Evolutionary conservation across 1,140 invertebrate species (phyloP), one percentile per base, ranked within the genome.

Genomic region (Saxidomus purpurata): DNA sequence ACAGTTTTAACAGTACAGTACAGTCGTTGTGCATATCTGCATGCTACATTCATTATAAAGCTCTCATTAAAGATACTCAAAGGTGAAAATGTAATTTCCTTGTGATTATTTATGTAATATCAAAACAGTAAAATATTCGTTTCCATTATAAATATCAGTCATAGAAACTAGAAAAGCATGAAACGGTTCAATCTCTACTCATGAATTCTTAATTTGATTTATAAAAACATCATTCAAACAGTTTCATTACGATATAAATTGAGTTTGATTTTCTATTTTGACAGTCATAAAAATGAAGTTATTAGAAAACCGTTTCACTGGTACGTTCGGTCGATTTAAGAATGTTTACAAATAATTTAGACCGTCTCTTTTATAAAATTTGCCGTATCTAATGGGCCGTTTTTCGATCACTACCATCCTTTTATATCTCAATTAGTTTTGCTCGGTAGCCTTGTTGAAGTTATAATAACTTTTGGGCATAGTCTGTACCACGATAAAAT

Each of bases 361-460:
- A 52, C 43, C 40, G 17, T 34, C n/a, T 25, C n/a, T 34, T 28
- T 28, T 47, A 79, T 52, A 79, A 74, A 49, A 79, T 55, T 55
- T 47, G n/a, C 43, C 49, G 40, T 79, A 79, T 79, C 76, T 79
- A 79, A 52, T 47, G 76, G n/a, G 71, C 3, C 38, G 38, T 40
- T 76, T 40, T 55, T 52, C 31, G 13, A 52, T 47, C 28, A 52
- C 31, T 79, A 55, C 49, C 76, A 22, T 52, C 49, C 49, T 55
- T 79, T 79, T 79, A 79, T 79, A 49, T 52, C 76, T 79, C 76
- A 79, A 79, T 79, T 79, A 79, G 49, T 52, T 15, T 52, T 52
- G 49, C n/a, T 34, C n/a, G 34, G 49, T 31, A 49, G 9, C 25
- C 49, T 28, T n/a, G 49, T 52, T 79, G 34, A 25, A 13, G 11